Evolutionary conservation across 53 echinoderm and acorn worm genomes (phyloP), one percentile per base, ranked within the genome.

Genomic region (Crossaster papposus): DNA sequence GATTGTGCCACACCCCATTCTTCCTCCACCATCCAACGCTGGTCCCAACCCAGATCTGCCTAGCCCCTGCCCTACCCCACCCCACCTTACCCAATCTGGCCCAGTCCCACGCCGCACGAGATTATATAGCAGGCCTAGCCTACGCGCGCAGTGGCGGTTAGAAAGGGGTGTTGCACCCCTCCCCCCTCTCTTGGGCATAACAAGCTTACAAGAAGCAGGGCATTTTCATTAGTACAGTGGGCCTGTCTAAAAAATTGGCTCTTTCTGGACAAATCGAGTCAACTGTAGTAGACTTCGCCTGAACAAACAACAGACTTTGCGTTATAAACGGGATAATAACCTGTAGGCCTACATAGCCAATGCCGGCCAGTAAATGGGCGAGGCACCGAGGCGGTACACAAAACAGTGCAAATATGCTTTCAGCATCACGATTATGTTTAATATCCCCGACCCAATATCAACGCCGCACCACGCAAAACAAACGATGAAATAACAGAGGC

Each of bases 361-460:
- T 68, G 28, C 68, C 63, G 18, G 4, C 20, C 15, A 22, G 35
- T 20, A 32, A 23, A 81, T 63, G 81, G 34, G 20, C 33, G 62
- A 63, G 81, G 23, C 33, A 62, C 13, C 81, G 28, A 81, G 62
- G 58, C 36, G 23, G 17, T 58, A n/a, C 63, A 81, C 81, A 81
- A 81, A 81, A 62, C 81, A 81, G 58, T 26, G 81, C 34, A 62
- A 81, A 81, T 62, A 58, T 31, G 63, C 81, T 20, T 26, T 63
- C 32, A 55, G 34, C 63, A 81, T 81, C 63, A 35, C 63, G 20
- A 32, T 58, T 34, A 63, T 58, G 81, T 81, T 81, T 5, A 58
- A 81, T 81, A 64, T 81, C 81, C n/a, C n/a, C n/a, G n/a, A 58
- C 12, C 79, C 33, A 81, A n/a, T 33, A 58, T 63, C 32, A 81